phyloP scores from a whole-genome alignment of 2,888 invertebrate genomes.

The Leptinotarsa haldemani region DNA sequence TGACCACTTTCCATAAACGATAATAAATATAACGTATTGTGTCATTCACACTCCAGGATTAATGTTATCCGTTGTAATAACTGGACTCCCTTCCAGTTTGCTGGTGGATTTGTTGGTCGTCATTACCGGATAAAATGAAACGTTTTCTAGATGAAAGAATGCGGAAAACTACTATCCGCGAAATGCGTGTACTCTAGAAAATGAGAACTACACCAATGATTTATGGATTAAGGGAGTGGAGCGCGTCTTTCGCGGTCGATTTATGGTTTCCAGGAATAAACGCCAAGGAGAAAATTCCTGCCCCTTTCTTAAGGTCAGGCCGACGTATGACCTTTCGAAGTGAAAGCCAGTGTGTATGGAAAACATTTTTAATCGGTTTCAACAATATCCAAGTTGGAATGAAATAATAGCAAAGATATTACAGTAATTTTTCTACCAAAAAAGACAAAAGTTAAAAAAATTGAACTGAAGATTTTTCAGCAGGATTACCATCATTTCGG shows the following conservation, averaged over 20 bases:
- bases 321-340: conserved; percentile 18
- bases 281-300: background rate
- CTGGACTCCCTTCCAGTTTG: background rate
- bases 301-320: conserved; percentile 17
- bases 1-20: too few species aligned
- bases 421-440: background rate
- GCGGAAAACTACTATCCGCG: conserved; percentile 32
- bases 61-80: background rate
- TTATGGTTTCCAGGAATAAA: conserved; percentile 32
- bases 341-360: background rate
- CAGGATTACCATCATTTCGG: too few species aligned
- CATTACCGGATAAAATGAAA: background rate
- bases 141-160: conserved; percentile 27
- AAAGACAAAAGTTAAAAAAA: background rate
- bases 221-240: conserved; percentile 39
- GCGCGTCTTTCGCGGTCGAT: conserved; percentile 42
- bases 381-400: too few species aligned
- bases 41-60: background rate
- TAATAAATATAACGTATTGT: too few species aligned
- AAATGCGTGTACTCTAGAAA: conserved; percentile 44
- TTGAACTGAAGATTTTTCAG: background rate
- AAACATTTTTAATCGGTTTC: too few species aligned
- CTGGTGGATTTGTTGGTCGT: background rate
- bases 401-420: too few species aligned
- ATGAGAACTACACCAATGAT: conserved; percentile 45